These are phyloP conservation scores for Camptogramma bilineatum DNA, from an alignment of 2,888 invertebrate species.

Conservation along the genomic window DNA sequence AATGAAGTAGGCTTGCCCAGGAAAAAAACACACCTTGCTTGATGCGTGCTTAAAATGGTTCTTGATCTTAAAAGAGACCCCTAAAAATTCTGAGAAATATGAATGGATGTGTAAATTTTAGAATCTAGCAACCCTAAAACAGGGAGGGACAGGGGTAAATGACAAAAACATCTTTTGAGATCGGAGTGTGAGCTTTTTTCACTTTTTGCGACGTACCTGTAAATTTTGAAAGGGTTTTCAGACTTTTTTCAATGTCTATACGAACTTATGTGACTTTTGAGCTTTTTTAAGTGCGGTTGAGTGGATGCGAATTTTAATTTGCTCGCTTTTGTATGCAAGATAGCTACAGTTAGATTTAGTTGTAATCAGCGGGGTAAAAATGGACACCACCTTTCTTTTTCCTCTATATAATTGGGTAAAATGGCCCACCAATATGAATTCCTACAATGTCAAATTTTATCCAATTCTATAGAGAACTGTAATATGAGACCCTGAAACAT, in stretches of 20 bases:
- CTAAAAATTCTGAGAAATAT: no score
- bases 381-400: no score
- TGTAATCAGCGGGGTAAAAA: no score
- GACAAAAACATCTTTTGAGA: constrained; percentile 39
- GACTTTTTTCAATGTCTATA: constrained; percentile 30
- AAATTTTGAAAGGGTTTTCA: constrained; percentile 39
- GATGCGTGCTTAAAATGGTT: no score
- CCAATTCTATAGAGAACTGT: no score
- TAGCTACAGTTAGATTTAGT: background rate
- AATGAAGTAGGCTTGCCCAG: no score
- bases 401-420: no score
- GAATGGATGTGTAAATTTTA: background rate
- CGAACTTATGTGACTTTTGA: constrained; percentile 12
- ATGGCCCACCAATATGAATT: no score
- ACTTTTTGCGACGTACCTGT: constrained; percentile 38
- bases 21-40: no score
- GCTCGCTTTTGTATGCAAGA: constrained; percentile 2
- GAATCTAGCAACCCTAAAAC: constrained; percentile 23
- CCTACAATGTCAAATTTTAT: no score
- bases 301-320: constrained; percentile 17
- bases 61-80: no score
- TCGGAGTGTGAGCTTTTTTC: constrained; percentile 35
- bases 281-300: constrained; percentile 11
- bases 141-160: constrained; percentile 16
- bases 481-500: no score